These are phyloP conservation scores for Sinohyriopsis cumingii DNA, from an alignment of 2,888 invertebrate species.

Conservation along the genomic window DNA sequence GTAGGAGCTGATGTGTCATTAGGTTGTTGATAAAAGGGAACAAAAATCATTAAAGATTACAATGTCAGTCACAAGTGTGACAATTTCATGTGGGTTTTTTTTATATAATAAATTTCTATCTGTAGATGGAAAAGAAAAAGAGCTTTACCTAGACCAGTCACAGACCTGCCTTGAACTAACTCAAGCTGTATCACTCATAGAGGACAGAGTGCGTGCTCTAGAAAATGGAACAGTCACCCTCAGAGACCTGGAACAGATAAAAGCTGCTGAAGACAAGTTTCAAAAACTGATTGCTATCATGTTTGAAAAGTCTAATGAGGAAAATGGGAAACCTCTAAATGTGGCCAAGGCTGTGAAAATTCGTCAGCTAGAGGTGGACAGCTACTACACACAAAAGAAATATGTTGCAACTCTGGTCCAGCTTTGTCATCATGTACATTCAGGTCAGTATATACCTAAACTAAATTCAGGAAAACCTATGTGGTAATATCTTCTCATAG, in stretches of 20 bases:
- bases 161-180: conserved; percentile 2
- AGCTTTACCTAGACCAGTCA: not conserved
- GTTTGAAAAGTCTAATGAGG: not conserved
- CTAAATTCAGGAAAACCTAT: no score
- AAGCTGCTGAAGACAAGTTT: conserved; percentile 10
- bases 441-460: no score
- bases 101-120: no score
- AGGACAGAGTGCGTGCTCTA: conserved; percentile 3
- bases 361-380: not conserved
- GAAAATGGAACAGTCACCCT: conserved; percentile 15
- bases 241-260: conserved; percentile 13
- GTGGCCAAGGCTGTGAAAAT: conserved; percentile 1
- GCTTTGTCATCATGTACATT: conserved; percentile 2
- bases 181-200: conserved; percentile 3
- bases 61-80: no score
- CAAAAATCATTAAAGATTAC: no score
- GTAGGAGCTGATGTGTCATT: no score
- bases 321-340: not conserved
- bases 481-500: no score
- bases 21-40: no score
- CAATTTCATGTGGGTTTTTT: no score
- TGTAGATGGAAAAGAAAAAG: no score
- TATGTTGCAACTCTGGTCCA: conserved; percentile 1
- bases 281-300: not conserved
- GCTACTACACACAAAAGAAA: not conserved